Conservation (phyloP, 2,888 invertebrate species). For the Hipparchia semele region DNA sequence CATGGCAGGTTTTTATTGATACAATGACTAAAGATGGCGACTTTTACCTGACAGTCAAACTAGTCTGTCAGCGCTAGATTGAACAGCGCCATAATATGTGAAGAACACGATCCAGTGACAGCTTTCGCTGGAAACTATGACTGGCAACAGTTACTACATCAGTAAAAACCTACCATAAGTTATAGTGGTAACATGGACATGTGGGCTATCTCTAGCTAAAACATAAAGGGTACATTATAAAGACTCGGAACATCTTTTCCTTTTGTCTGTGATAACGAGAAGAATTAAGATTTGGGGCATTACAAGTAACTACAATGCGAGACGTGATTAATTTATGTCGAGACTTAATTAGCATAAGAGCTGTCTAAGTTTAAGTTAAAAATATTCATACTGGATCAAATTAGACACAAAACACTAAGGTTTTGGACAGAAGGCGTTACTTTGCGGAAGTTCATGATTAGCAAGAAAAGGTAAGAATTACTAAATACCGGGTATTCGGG, state of each 20-base stretch:
- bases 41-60: too few relatives aligned
- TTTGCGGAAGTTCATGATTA: too few relatives aligned
- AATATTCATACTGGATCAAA: neutral
- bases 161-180: neutral
- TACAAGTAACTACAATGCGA: constrained; percentile 16
- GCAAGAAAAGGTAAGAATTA: too few relatives aligned
- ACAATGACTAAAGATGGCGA: too few relatives aligned
- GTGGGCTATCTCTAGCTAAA: neutral
- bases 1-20: too few relatives aligned
- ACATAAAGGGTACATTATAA: neutral
- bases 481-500: too few relatives aligned
- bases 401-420: neutral
- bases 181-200: constrained; percentile 6
- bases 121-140: too few relatives aligned
- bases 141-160: too few relatives aligned
- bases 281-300: neutral
- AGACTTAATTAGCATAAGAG: neutral
- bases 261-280: neutral
- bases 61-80: too few relatives aligned
- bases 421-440: neutral
- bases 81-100: too few relatives aligned
- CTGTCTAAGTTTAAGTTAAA: neutral
- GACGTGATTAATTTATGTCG: neutral
- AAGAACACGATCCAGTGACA: too few relatives aligned
- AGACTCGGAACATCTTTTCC: neutral